Conservation (phyloP, 2,113 vertebrate genomes). For the Pycnonotus jocosus region DNA sequence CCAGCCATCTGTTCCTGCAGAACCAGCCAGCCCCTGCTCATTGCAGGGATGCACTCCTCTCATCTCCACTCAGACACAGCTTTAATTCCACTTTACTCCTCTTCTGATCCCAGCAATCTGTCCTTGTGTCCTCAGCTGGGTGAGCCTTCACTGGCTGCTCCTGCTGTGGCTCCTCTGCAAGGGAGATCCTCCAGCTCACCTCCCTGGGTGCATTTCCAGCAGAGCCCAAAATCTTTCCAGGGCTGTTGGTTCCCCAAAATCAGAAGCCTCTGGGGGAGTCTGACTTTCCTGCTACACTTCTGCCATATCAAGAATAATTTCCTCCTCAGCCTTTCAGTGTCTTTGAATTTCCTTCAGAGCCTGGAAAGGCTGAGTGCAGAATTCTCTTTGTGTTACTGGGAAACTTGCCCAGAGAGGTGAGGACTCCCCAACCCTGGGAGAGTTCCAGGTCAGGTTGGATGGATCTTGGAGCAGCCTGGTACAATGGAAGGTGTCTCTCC, state of each 20-base stretch:
- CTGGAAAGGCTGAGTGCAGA: not conserved
- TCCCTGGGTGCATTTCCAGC: not conserved
- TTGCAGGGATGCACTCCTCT: not conserved
- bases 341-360: not conserved
- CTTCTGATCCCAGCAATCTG: not conserved
- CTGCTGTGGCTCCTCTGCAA: not conserved
- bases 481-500: not conserved
- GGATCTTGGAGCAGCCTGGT: not conserved
- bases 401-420: not conserved
- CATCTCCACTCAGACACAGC: not conserved
- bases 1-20: not conserved
- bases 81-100: not conserved
- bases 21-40: rapidly evolving
- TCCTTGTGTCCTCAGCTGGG: rapidly evolving
- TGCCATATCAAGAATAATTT: not conserved
- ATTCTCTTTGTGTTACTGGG: not conserved
- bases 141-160: not conserved
- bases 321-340: not conserved
- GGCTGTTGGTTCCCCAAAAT: not conserved
- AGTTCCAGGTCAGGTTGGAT: not conserved
- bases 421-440: not conserved
- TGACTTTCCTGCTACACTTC: not conserved
- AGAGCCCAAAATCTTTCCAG: not conserved
- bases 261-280: not conserved
- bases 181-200: not conserved